phyloP scores from a whole-genome alignment of 2,888 invertebrate species.

The Hyposoter didymator region DNA sequence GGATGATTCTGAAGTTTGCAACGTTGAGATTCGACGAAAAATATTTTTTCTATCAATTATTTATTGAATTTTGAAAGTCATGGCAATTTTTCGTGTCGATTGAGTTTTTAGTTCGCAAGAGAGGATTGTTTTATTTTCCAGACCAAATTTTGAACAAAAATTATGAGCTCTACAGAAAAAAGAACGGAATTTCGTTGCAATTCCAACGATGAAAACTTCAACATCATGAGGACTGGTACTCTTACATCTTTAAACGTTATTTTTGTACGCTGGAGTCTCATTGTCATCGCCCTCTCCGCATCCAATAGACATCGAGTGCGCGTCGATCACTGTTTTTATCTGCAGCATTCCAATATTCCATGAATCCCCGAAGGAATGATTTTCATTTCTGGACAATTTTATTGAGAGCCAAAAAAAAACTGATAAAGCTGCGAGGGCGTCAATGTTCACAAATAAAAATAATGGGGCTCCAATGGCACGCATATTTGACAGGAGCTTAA shows the following conservation, averaged over 20 bases:
- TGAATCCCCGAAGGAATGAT: neutral
- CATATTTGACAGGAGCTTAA: constrained; percentile 53
- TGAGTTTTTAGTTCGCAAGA: no score
- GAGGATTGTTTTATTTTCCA: no score
- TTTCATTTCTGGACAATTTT: neutral
- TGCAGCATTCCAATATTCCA: neutral
- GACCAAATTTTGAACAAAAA: no score
- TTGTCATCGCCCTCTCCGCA: neutral
- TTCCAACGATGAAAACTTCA: no score
- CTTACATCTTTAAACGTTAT: neutral
- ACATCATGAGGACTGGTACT: no score
- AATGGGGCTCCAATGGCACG: constrained; percentile 48
- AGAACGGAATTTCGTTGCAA: no score
- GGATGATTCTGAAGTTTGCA: no score
- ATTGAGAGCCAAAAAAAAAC: neutral
- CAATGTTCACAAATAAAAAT: constrained; percentile 51
- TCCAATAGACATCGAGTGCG: neutral
- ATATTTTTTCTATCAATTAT: no score
- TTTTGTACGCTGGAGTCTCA: neutral
- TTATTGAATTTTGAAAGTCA: no score
- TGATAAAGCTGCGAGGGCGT: constrained; percentile 9
- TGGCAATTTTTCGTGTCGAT: no score
- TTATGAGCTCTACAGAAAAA: no score
- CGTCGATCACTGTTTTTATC: neutral
- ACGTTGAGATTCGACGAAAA: no score